Evolutionary conservation across 2,113 vertebrate genomes (phyloP).

Genomic region (Puma concolor): DNA sequence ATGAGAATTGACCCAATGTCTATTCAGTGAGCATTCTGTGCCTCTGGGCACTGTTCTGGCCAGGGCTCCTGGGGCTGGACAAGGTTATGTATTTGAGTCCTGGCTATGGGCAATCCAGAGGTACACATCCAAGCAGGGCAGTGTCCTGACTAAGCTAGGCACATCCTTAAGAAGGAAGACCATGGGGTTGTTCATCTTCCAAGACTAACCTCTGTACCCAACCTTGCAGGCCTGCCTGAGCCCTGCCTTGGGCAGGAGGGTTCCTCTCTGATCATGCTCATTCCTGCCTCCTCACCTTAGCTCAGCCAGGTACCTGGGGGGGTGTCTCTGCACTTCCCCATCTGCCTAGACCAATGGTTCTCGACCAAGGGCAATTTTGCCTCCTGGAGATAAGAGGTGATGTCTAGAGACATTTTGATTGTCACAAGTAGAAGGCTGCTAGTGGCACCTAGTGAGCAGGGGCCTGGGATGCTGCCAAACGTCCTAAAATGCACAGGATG

Average conservation of each 20-base stretch:
- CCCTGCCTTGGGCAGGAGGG: not conserved
- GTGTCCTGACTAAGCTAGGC: not conserved
- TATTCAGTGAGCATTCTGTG: not conserved
- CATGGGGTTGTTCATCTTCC: no score
- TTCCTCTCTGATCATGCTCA: not conserved
- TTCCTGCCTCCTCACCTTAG: not conserved
- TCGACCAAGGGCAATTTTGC: not conserved
- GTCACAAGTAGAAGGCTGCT: not conserved
- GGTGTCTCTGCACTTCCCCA: not conserved
- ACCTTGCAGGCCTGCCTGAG: no score
- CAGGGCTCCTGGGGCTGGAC: not conserved
- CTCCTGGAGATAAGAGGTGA: not conserved
- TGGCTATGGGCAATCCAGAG: not conserved
- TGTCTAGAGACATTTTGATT: not conserved
- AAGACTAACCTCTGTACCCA: not conserved
- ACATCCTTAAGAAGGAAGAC: not conserved
- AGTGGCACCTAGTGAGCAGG: not conserved
- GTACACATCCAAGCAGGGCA: not conserved
- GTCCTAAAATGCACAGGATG: not conserved
- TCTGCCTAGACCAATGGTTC: not conserved
- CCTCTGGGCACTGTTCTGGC: not conserved
- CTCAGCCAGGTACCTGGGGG: not conserved
- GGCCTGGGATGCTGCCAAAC: not conserved
- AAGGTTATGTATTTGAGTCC: not conserved
- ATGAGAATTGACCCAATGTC: not conserved